phyloP scores from a whole-genome alignment of 2,113 vertebrate genomes.

The Polypterus bichir region DNA sequence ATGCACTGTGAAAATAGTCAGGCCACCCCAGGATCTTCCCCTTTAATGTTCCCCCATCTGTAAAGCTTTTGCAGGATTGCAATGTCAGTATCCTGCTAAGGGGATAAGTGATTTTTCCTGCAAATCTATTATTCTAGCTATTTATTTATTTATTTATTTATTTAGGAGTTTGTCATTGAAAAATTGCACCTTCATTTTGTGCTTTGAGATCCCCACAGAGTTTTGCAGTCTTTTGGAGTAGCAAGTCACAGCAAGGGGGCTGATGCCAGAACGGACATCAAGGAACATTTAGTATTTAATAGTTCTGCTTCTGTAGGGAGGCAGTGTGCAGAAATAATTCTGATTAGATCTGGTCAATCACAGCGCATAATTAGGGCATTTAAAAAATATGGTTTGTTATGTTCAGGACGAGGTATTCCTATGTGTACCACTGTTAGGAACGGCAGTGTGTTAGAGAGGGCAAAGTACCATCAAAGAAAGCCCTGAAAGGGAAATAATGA shows the following conservation, averaged over 20 bases:
- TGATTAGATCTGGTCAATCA: conserved; percentile 71
- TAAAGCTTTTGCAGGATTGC: background rate
- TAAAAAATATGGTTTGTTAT: background rate
- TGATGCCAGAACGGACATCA: conserved; percentile 36
- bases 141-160: conserved; percentile 22
- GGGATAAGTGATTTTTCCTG: conserved; percentile 36
- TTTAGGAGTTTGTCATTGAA: conserved; percentile 43
- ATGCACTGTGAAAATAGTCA: too few relatives aligned
- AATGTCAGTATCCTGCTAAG: conserved; percentile 23
- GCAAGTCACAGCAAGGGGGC: conserved; percentile 53
- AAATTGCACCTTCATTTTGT: conserved; percentile 39
- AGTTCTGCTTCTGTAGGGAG: conserved; percentile 48
- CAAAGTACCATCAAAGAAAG: too few relatives aligned
- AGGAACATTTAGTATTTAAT: conserved; percentile 47
- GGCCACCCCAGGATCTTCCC: too few relatives aligned
- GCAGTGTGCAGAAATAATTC: conserved; percentile 79
- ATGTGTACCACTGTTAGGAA: background rate
- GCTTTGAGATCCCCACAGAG: conserved; percentile 49
- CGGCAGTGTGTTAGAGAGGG: too few relatives aligned
- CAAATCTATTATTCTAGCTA: too few relatives aligned
- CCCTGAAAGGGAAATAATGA: too few relatives aligned
- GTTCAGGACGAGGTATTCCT: background rate
- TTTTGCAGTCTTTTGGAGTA: conserved; percentile 32
- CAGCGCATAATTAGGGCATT: conserved; percentile 31
- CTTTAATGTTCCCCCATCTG: background rate